Evolutionary conservation across 2,113 vertebrate species (phyloP).

Genomic region (Charina bottae): DNA sequence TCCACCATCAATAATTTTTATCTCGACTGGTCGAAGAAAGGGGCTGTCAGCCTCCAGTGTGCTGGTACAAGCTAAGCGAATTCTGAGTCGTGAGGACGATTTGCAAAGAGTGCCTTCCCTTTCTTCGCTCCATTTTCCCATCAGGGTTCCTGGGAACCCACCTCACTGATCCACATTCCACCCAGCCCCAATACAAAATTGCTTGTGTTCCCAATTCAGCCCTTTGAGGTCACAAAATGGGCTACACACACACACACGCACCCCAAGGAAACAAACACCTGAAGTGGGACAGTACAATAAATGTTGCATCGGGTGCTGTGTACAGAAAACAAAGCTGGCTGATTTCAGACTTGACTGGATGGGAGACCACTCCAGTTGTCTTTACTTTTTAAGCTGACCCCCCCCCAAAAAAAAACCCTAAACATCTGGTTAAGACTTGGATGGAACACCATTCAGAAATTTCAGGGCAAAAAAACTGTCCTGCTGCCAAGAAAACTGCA

Average conservation of each 20-base stretch:
- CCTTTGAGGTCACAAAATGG: too few species aligned
- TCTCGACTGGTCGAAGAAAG: slow-evolving; percentile 21
- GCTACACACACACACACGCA: background rate
- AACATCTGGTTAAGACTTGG: background rate
- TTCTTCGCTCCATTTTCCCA: background rate
- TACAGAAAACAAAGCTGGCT: too few species aligned
- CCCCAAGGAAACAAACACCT: too few species aligned
- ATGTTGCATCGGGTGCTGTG: too few species aligned
- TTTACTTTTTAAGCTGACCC: too few species aligned
- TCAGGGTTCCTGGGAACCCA: background rate
- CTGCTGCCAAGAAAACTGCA: background rate
- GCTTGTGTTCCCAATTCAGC: too few species aligned
- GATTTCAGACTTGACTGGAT: too few species aligned
- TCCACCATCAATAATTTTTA: slow-evolving; percentile 34
- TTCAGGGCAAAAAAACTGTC: background rate
- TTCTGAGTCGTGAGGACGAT: rapidly evolving
- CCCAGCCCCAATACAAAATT: background rate
- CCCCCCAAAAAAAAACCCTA: background rate
- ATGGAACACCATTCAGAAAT: background rate
- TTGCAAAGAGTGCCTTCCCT: background rate
- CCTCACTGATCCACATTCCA: too few species aligned
- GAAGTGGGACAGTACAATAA: too few species aligned
- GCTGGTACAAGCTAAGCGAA: background rate
- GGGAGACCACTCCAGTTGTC: too few species aligned
- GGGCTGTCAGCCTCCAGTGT: slow-evolving; percentile 28